Conservation (phyloP, 2,888 invertebrate genomes). For the Amblyjoppa fuscipennis region DNA sequence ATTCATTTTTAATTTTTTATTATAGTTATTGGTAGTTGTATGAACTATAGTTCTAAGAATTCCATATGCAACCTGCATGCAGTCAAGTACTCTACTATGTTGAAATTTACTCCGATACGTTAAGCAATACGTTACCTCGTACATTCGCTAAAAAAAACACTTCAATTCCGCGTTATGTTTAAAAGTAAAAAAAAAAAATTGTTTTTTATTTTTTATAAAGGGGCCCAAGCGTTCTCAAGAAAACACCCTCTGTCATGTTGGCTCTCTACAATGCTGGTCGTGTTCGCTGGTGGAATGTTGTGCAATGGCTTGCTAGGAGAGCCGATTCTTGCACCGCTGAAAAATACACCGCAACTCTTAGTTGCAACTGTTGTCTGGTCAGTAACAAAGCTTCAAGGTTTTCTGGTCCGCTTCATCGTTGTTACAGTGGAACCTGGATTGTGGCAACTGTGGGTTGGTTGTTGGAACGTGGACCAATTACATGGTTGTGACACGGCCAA, state of each 20-base stretch:
- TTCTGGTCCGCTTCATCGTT: conserved; percentile 14
- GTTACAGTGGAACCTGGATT: background rate
- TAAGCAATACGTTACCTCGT: background rate
- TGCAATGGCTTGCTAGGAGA: conserved; percentile 98
- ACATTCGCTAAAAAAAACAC: background rate
- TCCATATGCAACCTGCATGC: conserved; percentile 67
- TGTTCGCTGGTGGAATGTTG: conserved; percentile 98
- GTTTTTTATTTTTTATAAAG: conserved; percentile 84
- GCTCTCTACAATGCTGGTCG: conserved; percentile 98
- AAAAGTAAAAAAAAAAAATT: background rate
- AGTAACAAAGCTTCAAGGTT: conserved; percentile 75
- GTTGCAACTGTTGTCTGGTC: conserved; percentile 98
- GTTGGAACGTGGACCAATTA: background rate
- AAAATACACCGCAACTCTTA: conserved; percentile 96
- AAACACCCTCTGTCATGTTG: conserved; percentile 99
- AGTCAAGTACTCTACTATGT: conserved; percentile 49
- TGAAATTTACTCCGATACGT: conserved; percentile 50
- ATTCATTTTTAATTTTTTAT: background rate
- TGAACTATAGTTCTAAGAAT: conserved; percentile 69
- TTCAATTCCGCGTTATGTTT: too few species aligned
- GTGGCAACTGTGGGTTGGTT: background rate
- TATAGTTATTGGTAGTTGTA: background rate
- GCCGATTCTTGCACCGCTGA: conserved; percentile 97
- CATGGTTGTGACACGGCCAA: too few species aligned
- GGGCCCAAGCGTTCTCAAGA: conserved; percentile 96